Conservation (phyloP, 2,888 invertebrate genomes). For the Tetramorium bicarinatum region DNA sequence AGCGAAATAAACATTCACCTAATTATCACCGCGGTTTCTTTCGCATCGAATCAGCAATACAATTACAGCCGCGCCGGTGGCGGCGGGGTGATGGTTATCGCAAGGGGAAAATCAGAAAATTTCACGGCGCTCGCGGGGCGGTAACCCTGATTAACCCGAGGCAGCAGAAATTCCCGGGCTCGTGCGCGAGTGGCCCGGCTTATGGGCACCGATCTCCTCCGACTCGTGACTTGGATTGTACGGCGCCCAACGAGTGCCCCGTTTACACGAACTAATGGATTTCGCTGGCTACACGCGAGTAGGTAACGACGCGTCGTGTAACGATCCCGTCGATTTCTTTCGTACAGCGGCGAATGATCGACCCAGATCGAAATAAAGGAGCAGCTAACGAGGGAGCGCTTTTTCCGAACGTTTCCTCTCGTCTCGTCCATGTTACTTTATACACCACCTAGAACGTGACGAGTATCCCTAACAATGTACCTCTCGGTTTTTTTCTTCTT, state of each 20-base stretch:
- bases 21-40: conserved; percentile 43
- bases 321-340: conserved; percentile 64
- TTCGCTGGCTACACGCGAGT: conserved; percentile 47
- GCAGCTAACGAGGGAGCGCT: conserved; percentile 72
- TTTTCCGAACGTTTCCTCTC: conserved; percentile 70
- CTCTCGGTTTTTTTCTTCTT: neutral
- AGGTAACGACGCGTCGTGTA: conserved; percentile 67
- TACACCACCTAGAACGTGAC: conserved; percentile 71
- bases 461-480: conserved; percentile 67
- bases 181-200: conserved; percentile 39
- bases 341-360: conserved; percentile 69
- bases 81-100: neutral
- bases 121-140: conserved; percentile 12
- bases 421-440: conserved; percentile 68
- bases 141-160: conserved; percentile 48
- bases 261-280: conserved; percentile 58
- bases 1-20: conserved; percentile 38
- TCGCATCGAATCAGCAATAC: conserved; percentile 38
- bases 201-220: conserved; percentile 44
- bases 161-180: conserved; percentile 41
- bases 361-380: conserved; percentile 75
- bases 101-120: conserved; percentile 44
- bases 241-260: conserved; percentile 38
- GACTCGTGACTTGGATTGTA: conserved; percentile 53
- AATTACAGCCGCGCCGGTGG: neutral